These are phyloP conservation scores for Harpalus rubripes DNA, from an alignment of 2,888 invertebrate species.

Conservation along the genomic window DNA sequence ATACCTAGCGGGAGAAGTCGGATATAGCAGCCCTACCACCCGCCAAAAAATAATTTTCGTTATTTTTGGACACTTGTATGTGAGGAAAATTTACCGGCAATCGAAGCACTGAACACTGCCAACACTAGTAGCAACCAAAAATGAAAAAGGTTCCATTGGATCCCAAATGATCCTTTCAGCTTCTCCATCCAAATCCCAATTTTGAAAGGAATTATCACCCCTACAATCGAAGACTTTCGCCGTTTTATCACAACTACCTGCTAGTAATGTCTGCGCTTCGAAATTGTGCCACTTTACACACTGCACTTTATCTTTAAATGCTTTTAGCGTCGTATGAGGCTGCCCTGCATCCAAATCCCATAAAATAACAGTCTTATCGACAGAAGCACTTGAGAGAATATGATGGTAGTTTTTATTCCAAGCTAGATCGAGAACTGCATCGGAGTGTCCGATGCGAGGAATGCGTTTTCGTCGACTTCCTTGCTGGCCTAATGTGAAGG, in stretches of 20 bases:
- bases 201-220: constrained; percentile 80
- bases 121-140: constrained; percentile 84
- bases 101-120: constrained; percentile 88
- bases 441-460: constrained; percentile 87
- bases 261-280: constrained; percentile 89
- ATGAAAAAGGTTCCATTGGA: constrained; percentile 87
- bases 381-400: constrained; percentile 95
- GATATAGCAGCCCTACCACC: no score
- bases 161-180: constrained; percentile 94
- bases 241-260: constrained; percentile 90
- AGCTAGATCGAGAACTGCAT: constrained; percentile 93
- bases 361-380: constrained; percentile 90
- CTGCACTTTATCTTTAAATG: constrained; percentile 91
- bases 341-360: constrained; percentile 94
- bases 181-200: constrained; percentile 89
- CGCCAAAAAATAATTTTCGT: no score
- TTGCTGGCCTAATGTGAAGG: constrained; percentile 88
- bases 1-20: no score
- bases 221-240: constrained; percentile 92
- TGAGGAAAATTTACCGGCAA: constrained; percentile 80
- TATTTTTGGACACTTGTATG: no score
- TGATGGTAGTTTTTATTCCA: constrained; percentile 93
- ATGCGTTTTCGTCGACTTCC: constrained; percentile 87
- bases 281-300: constrained; percentile 90
- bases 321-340: constrained; percentile 86